Base-by-base conservation (phyloP, 2,888 invertebrate species). In the Exocentrus adspersus region DNA sequence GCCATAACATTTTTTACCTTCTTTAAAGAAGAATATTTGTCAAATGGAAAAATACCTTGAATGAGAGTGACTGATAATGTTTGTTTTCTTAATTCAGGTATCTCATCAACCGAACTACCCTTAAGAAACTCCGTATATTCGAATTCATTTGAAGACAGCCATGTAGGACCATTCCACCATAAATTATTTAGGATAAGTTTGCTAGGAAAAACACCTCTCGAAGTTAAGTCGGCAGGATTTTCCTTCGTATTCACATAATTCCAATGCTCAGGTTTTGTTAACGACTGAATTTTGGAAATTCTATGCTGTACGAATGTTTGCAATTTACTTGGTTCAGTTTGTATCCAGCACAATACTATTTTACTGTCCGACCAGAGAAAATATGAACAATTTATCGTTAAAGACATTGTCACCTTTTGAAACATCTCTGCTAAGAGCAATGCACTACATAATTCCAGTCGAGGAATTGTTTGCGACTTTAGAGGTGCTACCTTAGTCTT, bases 401-500 rank as follows among this genome's bases (percentile, higher is more conserved):
- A 24, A 9, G 48, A 48, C n/a, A 12, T 6, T 19, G 21, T 2
- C 12, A 43, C 43, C 43, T n/a, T 51, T 51, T 51, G n/a, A 5
- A 51, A 3, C 20, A 53, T n/a, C 19, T 41, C 41, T 16, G 53
- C 12, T 1, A 32, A 21, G 6, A 53, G 10, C n/a, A 53, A 5
- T 9, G 41, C 53, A 2, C 41, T 41, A 17, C n/a, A 53, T 21
- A 53, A 20, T 21, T 53, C 53, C 7, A 53, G 24, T n/a, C 63
- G 32, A 2, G 70, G 69, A 24, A 70, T 42, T 5, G 62, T 68
- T 24, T 62, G 16, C 1, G 41, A 14, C 60, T 69, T 68, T 46
- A 70, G 16, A 0, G 69, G 70, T 6, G 71, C 60, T 2, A 70
- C 70, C 53, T 60, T 61, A 16, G 64, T 59, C 52, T 68, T 68